Evolutionary conservation across 1,140 invertebrate species (phyloP), one percentile per base, ranked within the genome.

Genomic region (Lepidurus couesii): DNA sequence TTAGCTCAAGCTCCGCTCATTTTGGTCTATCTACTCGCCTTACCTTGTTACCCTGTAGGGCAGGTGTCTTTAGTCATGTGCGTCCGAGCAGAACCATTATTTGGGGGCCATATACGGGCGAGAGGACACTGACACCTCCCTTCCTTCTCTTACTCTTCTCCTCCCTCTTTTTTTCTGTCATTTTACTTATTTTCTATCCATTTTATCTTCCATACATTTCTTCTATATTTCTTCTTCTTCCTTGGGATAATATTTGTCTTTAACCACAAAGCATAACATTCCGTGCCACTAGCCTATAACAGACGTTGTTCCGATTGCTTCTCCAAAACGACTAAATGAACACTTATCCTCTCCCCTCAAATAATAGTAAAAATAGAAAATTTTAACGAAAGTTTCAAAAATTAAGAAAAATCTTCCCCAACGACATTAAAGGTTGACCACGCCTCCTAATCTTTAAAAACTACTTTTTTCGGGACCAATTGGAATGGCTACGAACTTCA

Each of bases 51-150:
- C 21, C 53, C 53, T 65, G 53, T 65, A 65, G 53, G 53, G 53
- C 53, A 65, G 53, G 53, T 65, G 53, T 65, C 53, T 65, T 65
- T 65, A 65, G 53, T 65, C 53, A 65, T 65, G 53, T 65, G 53
- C 53, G 53, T 65, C 53, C 53, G 53, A 65, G 53, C 53, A 65
- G 53, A 65, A 65, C 47, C 53, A 65, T 16, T 65, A 65, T 65
- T 65, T 65, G 53, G 53, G 53, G 53, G 53, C 53, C 53, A 65
- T n/a, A 65, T 65, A 65, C 53, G 53, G 53, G 53, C 53, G 6
- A 65, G 21, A 65, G 53, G 53, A 65, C 53, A 65, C 53, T 65
- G 53, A 65, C 53, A 65, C 53, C 53, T 65, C 53, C 53, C 53
- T 65, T 65, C 53, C 53, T 65, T 21, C 21, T 65, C 21, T n/a